Conservation (phyloP, 2,888 invertebrate species). For the Alloplasta piceator region DNA sequence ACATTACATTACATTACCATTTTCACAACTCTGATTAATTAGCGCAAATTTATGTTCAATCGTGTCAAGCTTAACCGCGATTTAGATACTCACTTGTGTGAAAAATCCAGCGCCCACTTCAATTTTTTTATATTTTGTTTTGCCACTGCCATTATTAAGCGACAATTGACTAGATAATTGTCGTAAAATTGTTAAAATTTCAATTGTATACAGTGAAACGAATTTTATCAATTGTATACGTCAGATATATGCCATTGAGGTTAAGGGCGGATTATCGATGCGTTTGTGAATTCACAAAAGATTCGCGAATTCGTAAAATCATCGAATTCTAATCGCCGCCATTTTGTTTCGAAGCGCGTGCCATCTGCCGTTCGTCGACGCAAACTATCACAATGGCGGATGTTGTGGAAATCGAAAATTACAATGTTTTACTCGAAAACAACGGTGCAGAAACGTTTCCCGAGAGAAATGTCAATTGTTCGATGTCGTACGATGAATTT, state of each 20-base stretch:
- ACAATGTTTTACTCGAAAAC: background rate
- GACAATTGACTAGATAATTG: constrained; percentile 5
- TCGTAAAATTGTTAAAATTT: constrained; percentile 1
- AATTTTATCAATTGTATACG: constrained; percentile 28
- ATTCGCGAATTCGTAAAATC: background rate
- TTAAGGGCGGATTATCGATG: constrained; percentile 39
- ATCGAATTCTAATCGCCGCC: background rate
- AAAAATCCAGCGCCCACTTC: constrained; percentile 80
- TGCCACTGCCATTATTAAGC: constrained; percentile 52
- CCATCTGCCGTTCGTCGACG: background rate
- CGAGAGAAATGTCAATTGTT: constrained; percentile 45
- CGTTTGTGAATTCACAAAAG: background rate
- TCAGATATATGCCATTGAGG: constrained; percentile 41
- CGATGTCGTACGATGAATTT: constrained; percentile 77
- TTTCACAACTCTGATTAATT: no score
- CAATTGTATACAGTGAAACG: background rate
- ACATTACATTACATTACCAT: no score
- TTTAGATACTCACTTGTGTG: constrained; percentile 77
- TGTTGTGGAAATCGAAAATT: constrained; percentile 54
- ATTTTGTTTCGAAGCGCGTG: background rate
- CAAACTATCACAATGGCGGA: constrained; percentile 40
- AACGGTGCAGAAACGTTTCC: constrained; percentile 17
- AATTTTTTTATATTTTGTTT: constrained; percentile 76
- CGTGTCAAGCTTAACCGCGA: no score
- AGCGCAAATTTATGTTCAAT: background rate